Base-by-base conservation (phyloP, 2,797 vertebrate genomes). In the Pangasius djambal region DNA sequence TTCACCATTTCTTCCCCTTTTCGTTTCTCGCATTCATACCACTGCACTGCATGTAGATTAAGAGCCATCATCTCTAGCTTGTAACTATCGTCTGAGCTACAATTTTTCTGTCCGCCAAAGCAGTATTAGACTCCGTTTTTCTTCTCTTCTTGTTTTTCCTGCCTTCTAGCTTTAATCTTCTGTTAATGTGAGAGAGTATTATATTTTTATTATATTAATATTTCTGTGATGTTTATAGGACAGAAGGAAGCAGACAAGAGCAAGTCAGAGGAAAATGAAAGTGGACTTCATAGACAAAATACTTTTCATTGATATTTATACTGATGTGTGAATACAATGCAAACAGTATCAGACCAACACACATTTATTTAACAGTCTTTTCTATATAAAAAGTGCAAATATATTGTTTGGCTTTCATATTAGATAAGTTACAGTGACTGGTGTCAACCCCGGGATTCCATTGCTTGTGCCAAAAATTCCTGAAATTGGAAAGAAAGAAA, bases 401-500 rank as follows among this genome's bases (percentile, higher is more conserved):
- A 69, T 25, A 25, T 77, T 0, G 57, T 61, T n/a, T 40, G 79
- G 34, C 37, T 83, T 82, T 59, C 18, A 34, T 5, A 37, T 59
- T 25, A 22, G 16, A 37, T 52, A 65, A 34, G 31, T 22, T 13
- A 25, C n/a, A 63, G 3, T 48, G 61, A 69, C n/a, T 34, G 4
- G 44, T 34, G 48, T 86, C 69, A 86, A 25, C 34, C 31, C 22
- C 13, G 69, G 22, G 84, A 86, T 72, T 74, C 84, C 84, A 86
- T 20, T 59, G 84, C 16, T 74, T 86, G 67, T 15, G 31, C 63
- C 84, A 72, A 57, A 86, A 86, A 86, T 25, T 86, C 69, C 84
- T 86, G 12, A 74, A 86, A 74, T 37, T 22, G 10, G 12, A 55
- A 37, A 3, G 3, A 37, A 37, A n/a, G n/a, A n/a, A 37, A 37